Percentiles rank a stretch among this genome's conserved stretches.
Conservation (phyloP, 1,140 invertebrate genomes). For the Leptoteleia sp. region DNA sequence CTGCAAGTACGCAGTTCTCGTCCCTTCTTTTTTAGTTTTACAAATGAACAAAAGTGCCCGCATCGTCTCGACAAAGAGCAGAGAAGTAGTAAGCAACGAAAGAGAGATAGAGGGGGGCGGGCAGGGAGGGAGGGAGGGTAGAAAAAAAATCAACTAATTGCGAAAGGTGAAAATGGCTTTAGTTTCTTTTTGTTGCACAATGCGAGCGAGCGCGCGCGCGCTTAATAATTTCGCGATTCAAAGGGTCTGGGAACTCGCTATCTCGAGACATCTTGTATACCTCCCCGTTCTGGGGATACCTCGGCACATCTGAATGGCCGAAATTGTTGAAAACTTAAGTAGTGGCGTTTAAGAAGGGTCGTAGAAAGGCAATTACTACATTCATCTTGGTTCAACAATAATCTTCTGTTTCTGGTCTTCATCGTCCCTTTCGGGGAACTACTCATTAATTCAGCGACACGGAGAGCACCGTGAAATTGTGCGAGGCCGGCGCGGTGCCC, state of each 20-base stretch:
- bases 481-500: conserved; percentile 35
- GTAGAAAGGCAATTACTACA: conserved; percentile 63
- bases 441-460: conserved; percentile 58
- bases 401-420: conserved; percentile 65
- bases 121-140: too few species aligned
- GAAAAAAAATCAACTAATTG: conserved; percentile 65
- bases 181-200: conserved; percentile 62
- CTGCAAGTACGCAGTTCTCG: conserved; percentile 24
- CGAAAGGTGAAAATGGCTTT: conserved; percentile 58
- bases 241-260: conserved; percentile 54
- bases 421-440: conserved; percentile 55
- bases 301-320: conserved; percentile 60
- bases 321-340: conserved; percentile 67
- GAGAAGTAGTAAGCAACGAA: conserved; percentile 54
- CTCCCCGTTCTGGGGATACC: conserved; percentile 50
- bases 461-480: conserved; percentile 59
- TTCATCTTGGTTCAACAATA: conserved; percentile 66
- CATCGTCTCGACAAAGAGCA: conserved; percentile 58
- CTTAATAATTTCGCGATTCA: conserved; percentile 64
- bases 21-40: conserved; percentile 44
- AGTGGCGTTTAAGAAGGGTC: conserved; percentile 61
- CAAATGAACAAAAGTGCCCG: conserved; percentile 63
- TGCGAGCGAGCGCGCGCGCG: conserved; percentile 59
- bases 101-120: too few species aligned
- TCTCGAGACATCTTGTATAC: conserved; percentile 62